Conservation (phyloP, 1,140 invertebrate genomes). For the Triops cancriformis region DNA sequence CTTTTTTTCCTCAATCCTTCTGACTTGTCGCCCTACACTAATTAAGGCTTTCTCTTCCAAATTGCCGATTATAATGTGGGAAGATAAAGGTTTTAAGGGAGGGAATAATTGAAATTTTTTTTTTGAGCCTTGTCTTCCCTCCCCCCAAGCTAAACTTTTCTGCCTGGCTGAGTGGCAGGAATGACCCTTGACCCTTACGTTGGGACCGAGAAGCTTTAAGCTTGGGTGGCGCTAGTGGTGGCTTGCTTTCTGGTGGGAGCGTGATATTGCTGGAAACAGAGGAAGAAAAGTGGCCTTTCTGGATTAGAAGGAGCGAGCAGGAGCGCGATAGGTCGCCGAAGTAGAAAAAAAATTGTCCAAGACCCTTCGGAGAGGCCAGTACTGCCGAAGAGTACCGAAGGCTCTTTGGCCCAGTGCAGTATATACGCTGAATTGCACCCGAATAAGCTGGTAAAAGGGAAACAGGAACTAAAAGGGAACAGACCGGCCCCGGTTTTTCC, state of each 20-base stretch:
- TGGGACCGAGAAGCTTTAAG: not conserved
- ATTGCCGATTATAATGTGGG: too few species aligned
- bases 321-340: not conserved
- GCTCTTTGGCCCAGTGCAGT: not conserved
- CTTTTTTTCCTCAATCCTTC: too few species aligned
- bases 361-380: too few species aligned
- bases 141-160: not conserved
- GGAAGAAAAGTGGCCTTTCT: not conserved
- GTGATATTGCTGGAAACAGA: slow-evolving; percentile 1
- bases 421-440: not conserved
- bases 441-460: not conserved
- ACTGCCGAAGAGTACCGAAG: too few species aligned
- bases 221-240: not conserved
- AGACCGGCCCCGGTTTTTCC: too few species aligned
- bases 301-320: not conserved
- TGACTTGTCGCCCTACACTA: too few species aligned
- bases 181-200: not conserved
- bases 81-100: too few species aligned
- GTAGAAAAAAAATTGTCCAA: not conserved
- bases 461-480: too few species aligned
- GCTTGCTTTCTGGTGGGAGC: not conserved
- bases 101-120: too few species aligned
- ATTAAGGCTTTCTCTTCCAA: too few species aligned
- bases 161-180: not conserved
- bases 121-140: too few species aligned